These are phyloP conservation scores for Sebastes miniatus DNA, from an alignment of 2,797 vertebrate species.

Conservation along the genomic window DNA sequence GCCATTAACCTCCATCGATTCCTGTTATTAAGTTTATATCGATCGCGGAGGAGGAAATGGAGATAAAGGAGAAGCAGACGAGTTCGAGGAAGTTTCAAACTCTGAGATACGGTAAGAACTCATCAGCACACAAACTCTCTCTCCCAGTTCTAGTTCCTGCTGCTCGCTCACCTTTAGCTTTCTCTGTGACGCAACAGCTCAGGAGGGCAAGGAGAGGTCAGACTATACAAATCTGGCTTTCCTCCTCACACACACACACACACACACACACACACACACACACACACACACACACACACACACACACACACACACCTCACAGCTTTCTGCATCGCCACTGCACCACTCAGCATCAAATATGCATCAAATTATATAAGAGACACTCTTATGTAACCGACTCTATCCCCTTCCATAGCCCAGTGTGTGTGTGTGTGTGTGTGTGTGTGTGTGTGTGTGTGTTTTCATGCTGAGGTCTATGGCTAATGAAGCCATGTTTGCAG, in stretches of 20 bases:
- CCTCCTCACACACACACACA: not conserved
- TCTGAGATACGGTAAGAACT: not conserved
- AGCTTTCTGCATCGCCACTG: constrained; percentile 33
- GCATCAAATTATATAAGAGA: constrained; percentile 79
- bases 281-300: too few species aligned
- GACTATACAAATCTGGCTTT: constrained; percentile 28
- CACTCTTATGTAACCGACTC: constrained; percentile 58
- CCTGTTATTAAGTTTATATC: not conserved
- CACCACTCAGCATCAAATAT: constrained; percentile 75
- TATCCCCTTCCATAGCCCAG: constrained; percentile 43
- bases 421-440: not conserved
- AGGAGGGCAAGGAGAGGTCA: constrained; percentile 30
- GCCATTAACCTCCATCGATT: constrained; percentile 22
- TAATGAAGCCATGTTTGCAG: constrained; percentile 75
- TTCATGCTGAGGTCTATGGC: constrained; percentile 61
- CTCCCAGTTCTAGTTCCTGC: not conserved
- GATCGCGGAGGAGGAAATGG: not conserved
- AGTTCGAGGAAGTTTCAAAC: not conserved
- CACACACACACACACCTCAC: constrained; percentile 12
- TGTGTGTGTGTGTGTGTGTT: constrained; percentile 30
- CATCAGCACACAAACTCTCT: not conserved
- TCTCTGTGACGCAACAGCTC: constrained; percentile 43
- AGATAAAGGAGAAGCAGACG: not conserved
- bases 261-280: not conserved
- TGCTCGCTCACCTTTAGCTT: constrained; percentile 31